Base-by-base conservation (phyloP, 2,797 vertebrate genomes). In the Silurus aristotelis region DNA sequence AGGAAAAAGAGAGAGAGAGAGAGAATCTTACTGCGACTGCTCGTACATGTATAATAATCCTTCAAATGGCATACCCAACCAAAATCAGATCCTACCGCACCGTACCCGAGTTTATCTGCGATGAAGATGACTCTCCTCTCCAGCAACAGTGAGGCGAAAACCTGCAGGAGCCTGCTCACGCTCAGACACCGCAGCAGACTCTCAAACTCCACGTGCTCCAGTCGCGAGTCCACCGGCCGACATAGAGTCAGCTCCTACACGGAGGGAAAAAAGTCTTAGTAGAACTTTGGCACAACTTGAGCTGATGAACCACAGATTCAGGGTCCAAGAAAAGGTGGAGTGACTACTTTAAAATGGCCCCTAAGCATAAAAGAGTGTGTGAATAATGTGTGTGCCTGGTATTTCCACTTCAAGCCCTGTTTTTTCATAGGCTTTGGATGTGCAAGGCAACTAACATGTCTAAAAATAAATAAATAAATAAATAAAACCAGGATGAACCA, bases 111-210 rank as follows among this genome's bases (percentile, higher is more conserved):
- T 91, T 96, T 99, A 91, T 99, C 96, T 38, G 98, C 98, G 25
- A 98, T 96, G 84, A 99, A 97, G 94, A 99, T 97, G 66, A 99
- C 96, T 61, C 98, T 96, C 92, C 98, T 95, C 94, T 99, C 98
- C 80, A 99, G 94, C 88, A 99, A 93, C 83, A 99, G 95, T 8
- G 98, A 99, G 67, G 98, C 97, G 31, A 98, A 99, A 73, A 99
- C 97, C 81, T 93, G 95, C 89, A 99, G 93, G 25, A 96, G 93
- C 81, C 93, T 96, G 55, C 94, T 92, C 2, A 97, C 94, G 0
- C 96, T 96, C 8, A 99, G 95, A 84, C 97, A 99, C 92, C 95
- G 95, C 84, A 99, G 93, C 76, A 99, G 95, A 88, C 96, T 97
- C 83, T 97, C 96, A 1, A 99, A 99, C 92, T 99, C 97, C 55